Evolutionary conservation across 2,888 invertebrate species (phyloP).

Genomic region (Ophioninae sp.): DNA sequence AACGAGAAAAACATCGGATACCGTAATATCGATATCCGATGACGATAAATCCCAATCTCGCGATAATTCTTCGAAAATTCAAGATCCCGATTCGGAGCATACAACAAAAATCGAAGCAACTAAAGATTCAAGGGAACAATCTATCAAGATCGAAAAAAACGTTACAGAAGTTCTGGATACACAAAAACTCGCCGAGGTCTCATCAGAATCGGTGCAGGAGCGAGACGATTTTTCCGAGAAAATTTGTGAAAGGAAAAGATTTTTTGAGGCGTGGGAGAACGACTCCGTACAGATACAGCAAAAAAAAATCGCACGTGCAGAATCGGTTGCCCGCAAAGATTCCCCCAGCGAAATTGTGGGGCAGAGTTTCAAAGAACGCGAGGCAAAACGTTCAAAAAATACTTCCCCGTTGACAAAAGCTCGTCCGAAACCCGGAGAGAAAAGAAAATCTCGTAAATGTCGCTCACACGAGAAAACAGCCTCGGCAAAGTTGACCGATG

Average conservation of each 20-base stretch:
- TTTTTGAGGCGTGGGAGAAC: slow-evolving; percentile 70
- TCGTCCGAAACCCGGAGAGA: background rate
- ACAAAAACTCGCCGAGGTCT: background rate
- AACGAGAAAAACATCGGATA: slow-evolving; percentile 49
- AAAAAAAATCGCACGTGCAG: background rate
- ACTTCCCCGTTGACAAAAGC: slow-evolving; percentile 53
- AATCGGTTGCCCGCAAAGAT: slow-evolving; percentile 6
- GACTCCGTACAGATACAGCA: slow-evolving; percentile 56
- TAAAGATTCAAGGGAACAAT: slow-evolving; percentile 11
- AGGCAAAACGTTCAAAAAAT: background rate
- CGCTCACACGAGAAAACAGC: slow-evolving; percentile 28
- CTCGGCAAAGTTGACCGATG: background rate
- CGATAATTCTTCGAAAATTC: background rate
- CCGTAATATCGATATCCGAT: slow-evolving; percentile 46
- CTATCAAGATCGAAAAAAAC: slow-evolving; percentile 28
- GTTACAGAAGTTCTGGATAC: background rate
- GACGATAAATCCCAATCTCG: slow-evolving; percentile 28
- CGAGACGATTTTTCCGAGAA: slow-evolving; percentile 10
- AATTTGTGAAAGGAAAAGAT: slow-evolving; percentile 60
- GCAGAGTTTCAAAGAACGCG: slow-evolving; percentile 13
- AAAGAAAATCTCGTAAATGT: slow-evolving; percentile 14
- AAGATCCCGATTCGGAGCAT: background rate
- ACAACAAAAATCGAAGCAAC: slow-evolving; percentile 30
- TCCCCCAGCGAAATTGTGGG: background rate
- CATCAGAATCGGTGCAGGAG: background rate